Percentiles rank a stretch among this genome's conserved stretches.
phyloP scores from a whole-genome alignment of 2,797 vertebrate species.

The Cynopterus sphinx region DNA sequence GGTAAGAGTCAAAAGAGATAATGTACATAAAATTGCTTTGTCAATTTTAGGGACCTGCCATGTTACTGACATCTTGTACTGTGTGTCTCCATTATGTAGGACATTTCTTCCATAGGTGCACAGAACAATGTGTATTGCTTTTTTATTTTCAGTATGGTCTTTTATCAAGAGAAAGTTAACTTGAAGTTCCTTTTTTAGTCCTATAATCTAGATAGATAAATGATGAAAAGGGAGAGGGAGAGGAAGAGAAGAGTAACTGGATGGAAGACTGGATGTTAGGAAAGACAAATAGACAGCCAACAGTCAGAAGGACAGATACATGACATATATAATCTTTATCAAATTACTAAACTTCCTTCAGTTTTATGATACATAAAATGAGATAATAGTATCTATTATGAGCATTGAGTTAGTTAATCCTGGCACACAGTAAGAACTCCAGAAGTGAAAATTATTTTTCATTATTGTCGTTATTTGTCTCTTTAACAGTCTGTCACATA shows the following conservation, averaged over 20 bases:
- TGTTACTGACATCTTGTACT: neutral
- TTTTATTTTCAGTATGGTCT: neutral
- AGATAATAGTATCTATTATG: neutral
- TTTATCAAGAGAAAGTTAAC: neutral
- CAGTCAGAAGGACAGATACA: neutral
- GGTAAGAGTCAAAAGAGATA: neutral
- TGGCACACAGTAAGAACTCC: neutral
- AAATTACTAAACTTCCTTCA: slow-evolving; percentile 34
- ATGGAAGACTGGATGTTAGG: too few species aligned
- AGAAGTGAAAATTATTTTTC: neutral
- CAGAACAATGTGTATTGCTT: neutral
- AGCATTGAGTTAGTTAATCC: neutral
- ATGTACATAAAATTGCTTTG: neutral
- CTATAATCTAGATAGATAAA: neutral
- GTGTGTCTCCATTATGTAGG: neutral
- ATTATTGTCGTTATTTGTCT: neutral
- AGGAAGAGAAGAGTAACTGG: neutral
- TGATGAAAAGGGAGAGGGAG: neutral
- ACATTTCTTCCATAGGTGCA: neutral
- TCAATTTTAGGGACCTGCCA: neutral
- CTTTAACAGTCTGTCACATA: neutral
- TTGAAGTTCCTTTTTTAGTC: neutral
- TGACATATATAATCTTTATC: neutral
- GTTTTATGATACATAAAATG: neutral
- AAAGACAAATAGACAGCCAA: neutral